A percentile compares a stretch with the other conserved stretches of the same genome.
Evolutionary conservation across 2,113 vertebrate species (phyloP).

Genomic region (Mionectes macconnelli): DNA sequence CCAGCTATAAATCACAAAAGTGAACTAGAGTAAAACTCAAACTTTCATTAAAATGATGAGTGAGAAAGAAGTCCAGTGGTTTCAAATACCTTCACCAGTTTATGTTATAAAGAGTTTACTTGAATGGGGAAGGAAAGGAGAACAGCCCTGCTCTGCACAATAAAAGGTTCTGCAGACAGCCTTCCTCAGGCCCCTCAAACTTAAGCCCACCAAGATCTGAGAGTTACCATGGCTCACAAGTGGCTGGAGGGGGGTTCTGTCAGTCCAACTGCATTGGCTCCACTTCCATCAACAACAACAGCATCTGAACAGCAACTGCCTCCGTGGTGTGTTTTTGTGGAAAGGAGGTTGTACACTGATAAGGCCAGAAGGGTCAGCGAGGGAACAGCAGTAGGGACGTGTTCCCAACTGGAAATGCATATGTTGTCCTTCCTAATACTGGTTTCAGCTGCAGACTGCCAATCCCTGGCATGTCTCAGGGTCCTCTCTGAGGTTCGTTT

Average conservation of each 20-base stretch:
- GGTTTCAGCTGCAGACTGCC: conserved; percentile 37
- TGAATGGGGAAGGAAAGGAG: background rate
- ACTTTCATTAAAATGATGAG: background rate
- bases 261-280: background rate
- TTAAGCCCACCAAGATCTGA: background rate
- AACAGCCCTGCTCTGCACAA: background rate
- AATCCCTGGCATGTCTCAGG: background rate
- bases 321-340: background rate
- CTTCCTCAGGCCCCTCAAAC: background rate
- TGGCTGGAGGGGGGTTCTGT: background rate
- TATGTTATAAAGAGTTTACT: background rate
- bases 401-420: conserved; percentile 40
- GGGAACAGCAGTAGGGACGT: background rate
- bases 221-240: background rate
- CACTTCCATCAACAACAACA: background rate
- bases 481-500: conserved; percentile 68
- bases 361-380: background rate
- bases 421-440: conserved; percentile 22
- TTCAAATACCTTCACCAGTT: background rate
- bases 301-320: background rate
- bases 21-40: background rate
- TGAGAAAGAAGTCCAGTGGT: background rate
- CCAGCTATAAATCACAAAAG: background rate
- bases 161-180: background rate
- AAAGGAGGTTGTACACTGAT: background rate